Percentiles rank a stretch among this genome's conserved stretches.
These are phyloP conservation scores for Aurelia coerulea DNA, from an alignment of 30 jellyfish, hydroid and myxozoan species.

Conservation along the genomic window DNA sequence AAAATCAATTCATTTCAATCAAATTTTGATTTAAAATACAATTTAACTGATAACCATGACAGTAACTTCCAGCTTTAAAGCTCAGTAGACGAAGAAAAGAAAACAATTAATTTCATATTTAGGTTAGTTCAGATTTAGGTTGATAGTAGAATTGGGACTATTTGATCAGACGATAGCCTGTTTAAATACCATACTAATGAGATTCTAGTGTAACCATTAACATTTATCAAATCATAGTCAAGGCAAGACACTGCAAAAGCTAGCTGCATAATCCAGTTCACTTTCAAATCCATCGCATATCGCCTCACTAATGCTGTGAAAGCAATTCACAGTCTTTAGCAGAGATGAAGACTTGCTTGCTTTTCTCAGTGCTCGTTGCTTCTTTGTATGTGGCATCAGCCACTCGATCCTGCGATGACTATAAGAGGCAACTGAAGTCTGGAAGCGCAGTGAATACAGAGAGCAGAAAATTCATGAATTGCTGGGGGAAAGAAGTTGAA, in stretches of 20 bases:
- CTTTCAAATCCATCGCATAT: too few species aligned
- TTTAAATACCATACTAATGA: not conserved
- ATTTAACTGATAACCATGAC: too few species aligned
- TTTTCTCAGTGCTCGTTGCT: not conserved
- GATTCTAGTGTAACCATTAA: not conserved
- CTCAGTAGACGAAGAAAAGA: too few species aligned
- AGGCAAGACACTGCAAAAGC: too few species aligned
- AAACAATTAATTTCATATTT: too few species aligned
- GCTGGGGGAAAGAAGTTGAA: conserved; percentile 90
- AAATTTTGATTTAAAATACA: too few species aligned
- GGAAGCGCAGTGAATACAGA: conserved; percentile 14
- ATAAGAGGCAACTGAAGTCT: conserved; percentile 44
- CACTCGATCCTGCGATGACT: conserved; percentile 3
- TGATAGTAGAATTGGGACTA: not conserved
- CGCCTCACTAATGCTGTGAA: too few species aligned
- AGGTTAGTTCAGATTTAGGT: too few species aligned
- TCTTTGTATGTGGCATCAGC: not conserved
- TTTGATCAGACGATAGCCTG: conserved; percentile 40
- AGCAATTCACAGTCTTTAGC: not conserved
- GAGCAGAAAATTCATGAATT: conserved; percentile 68
- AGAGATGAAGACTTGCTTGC: not conserved
- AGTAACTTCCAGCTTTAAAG: too few species aligned
- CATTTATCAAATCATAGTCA: too few species aligned
- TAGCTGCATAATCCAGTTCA: too few species aligned
- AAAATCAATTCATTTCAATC: too few species aligned